A percentile compares a stretch with the other conserved stretches of the same genome.
These are phyloP conservation scores for Phrixothrix hirtus DNA, from an alignment of 2,888 invertebrate genomes.

Conservation along the genomic window DNA sequence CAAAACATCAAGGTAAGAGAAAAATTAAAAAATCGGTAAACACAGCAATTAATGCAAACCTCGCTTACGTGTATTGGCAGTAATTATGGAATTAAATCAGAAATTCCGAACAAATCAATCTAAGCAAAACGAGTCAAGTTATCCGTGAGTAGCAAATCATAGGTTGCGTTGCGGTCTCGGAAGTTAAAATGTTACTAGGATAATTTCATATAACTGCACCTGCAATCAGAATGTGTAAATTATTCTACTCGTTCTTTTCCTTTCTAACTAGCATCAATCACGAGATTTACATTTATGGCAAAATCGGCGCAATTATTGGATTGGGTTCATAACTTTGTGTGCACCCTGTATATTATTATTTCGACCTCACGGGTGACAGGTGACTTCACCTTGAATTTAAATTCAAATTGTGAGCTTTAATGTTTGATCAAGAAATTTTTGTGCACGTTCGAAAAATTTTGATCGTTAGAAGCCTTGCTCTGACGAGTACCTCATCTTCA, in stretches of 20 bases:
- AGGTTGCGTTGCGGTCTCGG: slow-evolving; percentile 52
- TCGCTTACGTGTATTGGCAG: slow-evolving; percentile 39
- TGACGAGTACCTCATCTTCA: no score
- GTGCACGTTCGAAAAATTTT: no score
- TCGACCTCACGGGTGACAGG: no score
- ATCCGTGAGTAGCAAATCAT: slow-evolving; percentile 51
- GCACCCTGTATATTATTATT: no score
- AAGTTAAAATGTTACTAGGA: slow-evolving; percentile 55
- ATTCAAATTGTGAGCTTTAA: no score
- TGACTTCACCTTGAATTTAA: no score
- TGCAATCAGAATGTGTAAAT: slow-evolving; percentile 55
- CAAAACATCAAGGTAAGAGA: slow-evolving; percentile 2
- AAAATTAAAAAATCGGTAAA: slow-evolving; percentile 1
- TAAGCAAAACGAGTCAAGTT: slow-evolving; percentile 47
- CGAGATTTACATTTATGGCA: slow-evolving; percentile 44
- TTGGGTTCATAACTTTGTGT: no score
- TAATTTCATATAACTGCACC: slow-evolving; percentile 55
- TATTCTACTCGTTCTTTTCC: slow-evolving; percentile 46
- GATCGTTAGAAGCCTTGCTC: no score
- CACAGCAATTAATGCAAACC: slow-evolving; percentile 44
- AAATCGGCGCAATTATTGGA: no score
- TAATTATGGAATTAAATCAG: slow-evolving; percentile 52
- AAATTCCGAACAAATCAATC: slow-evolving; percentile 53
- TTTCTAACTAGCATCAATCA: slow-evolving; percentile 47
- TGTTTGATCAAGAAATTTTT: no score